phyloP scores from a whole-genome alignment of 2,888 invertebrate genomes.

The Fragum whitleyi region DNA sequence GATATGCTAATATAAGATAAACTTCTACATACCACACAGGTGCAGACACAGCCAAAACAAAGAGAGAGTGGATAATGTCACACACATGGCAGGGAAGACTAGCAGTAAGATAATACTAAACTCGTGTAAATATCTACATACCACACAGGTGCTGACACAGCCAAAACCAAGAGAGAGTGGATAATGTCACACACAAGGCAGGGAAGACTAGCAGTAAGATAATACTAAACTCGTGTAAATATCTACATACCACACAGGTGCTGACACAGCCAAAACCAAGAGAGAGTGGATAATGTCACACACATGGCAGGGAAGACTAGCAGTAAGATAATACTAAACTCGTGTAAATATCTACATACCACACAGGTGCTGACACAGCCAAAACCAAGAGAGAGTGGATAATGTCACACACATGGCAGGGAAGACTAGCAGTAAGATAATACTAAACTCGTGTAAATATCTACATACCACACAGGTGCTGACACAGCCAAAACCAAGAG shows the following conservation, averaged over 20 bases:
- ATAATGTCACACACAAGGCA: constrained; percentile 89
- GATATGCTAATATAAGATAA: too few species aligned
- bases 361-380: constrained; percentile 88
- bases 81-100: constrained; percentile 91
- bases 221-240: too few species aligned
- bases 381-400: constrained; percentile 89
- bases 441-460: too few species aligned
- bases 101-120: constrained; percentile 91
- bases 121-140: too few species aligned
- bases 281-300: constrained; percentile 89
- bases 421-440: constrained; percentile 91
- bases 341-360: too few species aligned
- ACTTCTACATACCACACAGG: constrained; percentile 84
- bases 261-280: constrained; percentile 90
- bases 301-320: constrained; percentile 92
- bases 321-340: too few species aligned
- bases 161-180: constrained; percentile 89
- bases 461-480: constrained; percentile 85
- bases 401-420: constrained; percentile 90
- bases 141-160: constrained; percentile 88
- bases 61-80: constrained; percentile 89
- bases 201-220: constrained; percentile 93
- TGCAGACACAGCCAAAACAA: constrained; percentile 90
- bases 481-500: constrained; percentile 90
- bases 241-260: constrained; percentile 86